Conservation (phyloP, 2,888 invertebrate genomes). For the Neoaliturus tenellus region DNA sequence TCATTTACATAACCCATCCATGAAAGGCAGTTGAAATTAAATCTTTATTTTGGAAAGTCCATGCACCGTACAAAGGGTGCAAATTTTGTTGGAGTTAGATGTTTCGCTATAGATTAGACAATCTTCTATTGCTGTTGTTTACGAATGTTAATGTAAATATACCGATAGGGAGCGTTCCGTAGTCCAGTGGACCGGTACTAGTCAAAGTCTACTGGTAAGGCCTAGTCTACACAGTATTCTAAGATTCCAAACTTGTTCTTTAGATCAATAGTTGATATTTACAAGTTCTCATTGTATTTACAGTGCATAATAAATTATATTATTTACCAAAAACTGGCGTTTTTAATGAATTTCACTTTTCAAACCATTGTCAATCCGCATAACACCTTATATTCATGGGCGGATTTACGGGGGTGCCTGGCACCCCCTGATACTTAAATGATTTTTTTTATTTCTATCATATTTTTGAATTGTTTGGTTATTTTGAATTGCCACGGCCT, state of each 20-base stretch:
- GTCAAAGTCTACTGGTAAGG: background rate
- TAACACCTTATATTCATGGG: too few species aligned
- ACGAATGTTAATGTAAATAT: conserved; percentile 8
- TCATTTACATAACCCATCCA: too few species aligned
- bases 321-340: background rate
- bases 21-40: too few species aligned
- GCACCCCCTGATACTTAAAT: too few species aligned
- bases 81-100: conserved; percentile 19
- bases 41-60: too few species aligned
- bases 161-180: background rate
- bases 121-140: conserved; percentile 21
- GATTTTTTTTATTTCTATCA: too few species aligned
- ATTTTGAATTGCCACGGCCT: too few species aligned
- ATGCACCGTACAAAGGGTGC: background rate
- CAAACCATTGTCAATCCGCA: too few species aligned
- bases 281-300: conserved; percentile 49
- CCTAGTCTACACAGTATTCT: conserved; percentile 14
- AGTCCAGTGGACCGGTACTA: background rate
- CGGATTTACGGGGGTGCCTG: too few species aligned
- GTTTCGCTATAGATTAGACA: conserved; percentile 33
- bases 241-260: conserved; percentile 4
- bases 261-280: conserved; percentile 17
- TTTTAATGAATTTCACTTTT: too few species aligned
- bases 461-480: too few species aligned
- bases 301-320: conserved; percentile 39